A percentile compares a stretch with the other conserved stretches of the same genome.
phyloP scores from a whole-genome alignment of 1,140 invertebrate genomes.

The Drosophila navojoa region DNA sequence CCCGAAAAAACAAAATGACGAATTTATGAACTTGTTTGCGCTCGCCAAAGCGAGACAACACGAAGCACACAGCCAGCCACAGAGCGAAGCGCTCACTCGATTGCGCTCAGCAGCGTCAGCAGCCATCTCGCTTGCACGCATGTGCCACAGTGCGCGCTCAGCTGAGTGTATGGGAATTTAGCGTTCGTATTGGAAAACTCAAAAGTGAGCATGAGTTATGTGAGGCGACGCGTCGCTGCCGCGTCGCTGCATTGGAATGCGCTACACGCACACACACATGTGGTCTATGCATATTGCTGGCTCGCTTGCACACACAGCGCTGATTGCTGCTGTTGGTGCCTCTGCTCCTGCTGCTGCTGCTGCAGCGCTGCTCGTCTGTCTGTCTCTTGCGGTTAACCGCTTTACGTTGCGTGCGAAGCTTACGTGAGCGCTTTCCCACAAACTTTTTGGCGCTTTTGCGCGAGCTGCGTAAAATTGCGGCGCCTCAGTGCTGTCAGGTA shows the following conservation, averaged over 20 bases:
- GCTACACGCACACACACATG: neutral
- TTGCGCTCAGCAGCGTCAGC: constrained; percentile 12
- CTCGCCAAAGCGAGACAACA: constrained; percentile 48
- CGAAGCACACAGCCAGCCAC: constrained; percentile 15
- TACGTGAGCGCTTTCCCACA: constrained; percentile 54
- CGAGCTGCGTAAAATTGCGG: constrained; percentile 35
- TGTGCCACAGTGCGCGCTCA: constrained; percentile 5
- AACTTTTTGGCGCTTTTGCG: constrained; percentile 43
- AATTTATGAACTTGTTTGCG: constrained; percentile 80
- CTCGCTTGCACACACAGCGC: constrained; percentile 53
- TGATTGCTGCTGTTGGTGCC: constrained; percentile 46
- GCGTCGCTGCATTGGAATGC: constrained; percentile 36
- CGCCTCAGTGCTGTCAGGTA: constrained; percentile 56
- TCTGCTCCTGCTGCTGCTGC: constrained; percentile 11
- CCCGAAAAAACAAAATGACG: constrained; percentile 81
- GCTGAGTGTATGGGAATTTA: constrained; percentile 65
- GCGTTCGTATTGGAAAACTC: constrained; percentile 64
- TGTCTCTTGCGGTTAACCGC: constrained; percentile 64
- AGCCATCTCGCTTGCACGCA: constrained; percentile 44
- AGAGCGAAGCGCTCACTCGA: constrained; percentile 44
- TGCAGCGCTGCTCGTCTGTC: constrained; percentile 31
- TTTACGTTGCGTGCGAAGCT: constrained; percentile 58
- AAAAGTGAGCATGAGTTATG: constrained; percentile 64
- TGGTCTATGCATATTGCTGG: constrained; percentile 19
- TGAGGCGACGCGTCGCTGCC: constrained; percentile 26